Evolutionary conservation across 1,140 invertebrate genomes (phyloP).

Genomic region (Rhyzopertha dominica): DNA sequence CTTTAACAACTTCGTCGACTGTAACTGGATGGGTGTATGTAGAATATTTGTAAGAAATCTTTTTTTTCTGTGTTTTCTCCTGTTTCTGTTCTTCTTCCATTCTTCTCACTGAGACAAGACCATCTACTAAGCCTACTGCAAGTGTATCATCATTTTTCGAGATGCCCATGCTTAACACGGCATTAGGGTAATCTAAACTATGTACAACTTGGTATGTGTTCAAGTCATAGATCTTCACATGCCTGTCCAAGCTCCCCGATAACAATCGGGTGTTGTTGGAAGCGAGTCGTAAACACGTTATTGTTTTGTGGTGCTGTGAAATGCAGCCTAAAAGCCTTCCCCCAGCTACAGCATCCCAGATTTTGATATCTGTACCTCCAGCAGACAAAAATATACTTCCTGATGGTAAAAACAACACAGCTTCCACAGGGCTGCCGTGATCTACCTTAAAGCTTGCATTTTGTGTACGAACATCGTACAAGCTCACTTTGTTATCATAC

Average conservation of each 20-base stretch:
- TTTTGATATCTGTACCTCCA: constrained; percentile 85
- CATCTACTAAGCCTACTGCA: constrained; percentile 88
- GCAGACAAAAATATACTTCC: constrained; percentile 89
- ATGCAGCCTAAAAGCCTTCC: constrained; percentile 77
- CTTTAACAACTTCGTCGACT: constrained; percentile 53
- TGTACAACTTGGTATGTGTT: constrained; percentile 82
- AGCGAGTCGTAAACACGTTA: constrained; percentile 76
- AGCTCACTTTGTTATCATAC: constrained; percentile 87
- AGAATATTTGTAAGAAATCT: constrained; percentile 52
- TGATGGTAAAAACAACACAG: constrained; percentile 80
- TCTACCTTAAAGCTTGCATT: constrained; percentile 70
- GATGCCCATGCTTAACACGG: constrained; percentile 79
- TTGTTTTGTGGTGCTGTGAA: constrained; percentile 88
- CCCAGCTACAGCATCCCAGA: constrained; percentile 88
- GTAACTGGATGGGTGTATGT: constrained; percentile 49
- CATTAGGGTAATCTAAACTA: constrained; percentile 84
- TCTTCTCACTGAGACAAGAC: constrained; percentile 79
- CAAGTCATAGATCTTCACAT: constrained; percentile 92
- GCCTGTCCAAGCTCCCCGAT: constrained; percentile 86
- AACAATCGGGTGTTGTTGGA: constrained; percentile 76
- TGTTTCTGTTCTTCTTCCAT: constrained; percentile 57
- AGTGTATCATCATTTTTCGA: constrained; percentile 78
- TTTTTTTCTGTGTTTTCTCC: constrained; percentile 44
- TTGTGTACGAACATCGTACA: constrained; percentile 81
- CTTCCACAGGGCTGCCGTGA: constrained; percentile 88